phyloP scores from a whole-genome alignment of 2,888 invertebrate genomes.

The Dasypogon diadema region DNA sequence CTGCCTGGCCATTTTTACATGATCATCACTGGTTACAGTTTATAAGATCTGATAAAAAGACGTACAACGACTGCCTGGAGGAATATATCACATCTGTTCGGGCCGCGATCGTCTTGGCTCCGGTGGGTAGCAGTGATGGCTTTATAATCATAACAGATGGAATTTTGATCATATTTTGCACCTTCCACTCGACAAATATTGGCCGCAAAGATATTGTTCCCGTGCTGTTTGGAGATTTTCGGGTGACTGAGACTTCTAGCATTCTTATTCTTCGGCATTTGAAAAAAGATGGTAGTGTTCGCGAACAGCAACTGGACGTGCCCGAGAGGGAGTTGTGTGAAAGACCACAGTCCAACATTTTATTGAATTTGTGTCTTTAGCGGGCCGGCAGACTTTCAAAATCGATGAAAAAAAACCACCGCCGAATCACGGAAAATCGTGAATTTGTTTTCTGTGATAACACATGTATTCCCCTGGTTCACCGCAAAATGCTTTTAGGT shows the following conservation, averaged over 20 bases:
- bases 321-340: neutral
- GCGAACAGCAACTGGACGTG: too few relatives aligned
- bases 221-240: neutral
- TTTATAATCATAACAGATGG: slow-evolving; percentile 50
- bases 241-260: neutral
- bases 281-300: too few relatives aligned
- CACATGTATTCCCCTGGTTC: slow-evolving; percentile 58
- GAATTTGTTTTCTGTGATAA: slow-evolving; percentile 59
- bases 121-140: slow-evolving; percentile 20
- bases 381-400: slow-evolving; percentile 32
- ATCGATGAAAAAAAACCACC: slow-evolving; percentile 16
- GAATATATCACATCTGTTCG: slow-evolving; percentile 49
- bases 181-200: slow-evolving; percentile 16
- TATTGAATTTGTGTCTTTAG: slow-evolving; percentile 44
- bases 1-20: slow-evolving; percentile 15
- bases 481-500: slow-evolving; percentile 58
- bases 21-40: slow-evolving; percentile 34
- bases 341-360: slow-evolving; percentile 30
- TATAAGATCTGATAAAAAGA: slow-evolving; percentile 47
- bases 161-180: slow-evolving; percentile 38
- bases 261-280: too few relatives aligned
- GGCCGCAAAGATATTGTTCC: neutral
- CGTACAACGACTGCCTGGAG: slow-evolving; percentile 31
- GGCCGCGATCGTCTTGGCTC: neutral
- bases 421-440: slow-evolving; percentile 59